Conservation (phyloP, 2,113 vertebrate species). For the Microcebus griseorufus region DNA sequence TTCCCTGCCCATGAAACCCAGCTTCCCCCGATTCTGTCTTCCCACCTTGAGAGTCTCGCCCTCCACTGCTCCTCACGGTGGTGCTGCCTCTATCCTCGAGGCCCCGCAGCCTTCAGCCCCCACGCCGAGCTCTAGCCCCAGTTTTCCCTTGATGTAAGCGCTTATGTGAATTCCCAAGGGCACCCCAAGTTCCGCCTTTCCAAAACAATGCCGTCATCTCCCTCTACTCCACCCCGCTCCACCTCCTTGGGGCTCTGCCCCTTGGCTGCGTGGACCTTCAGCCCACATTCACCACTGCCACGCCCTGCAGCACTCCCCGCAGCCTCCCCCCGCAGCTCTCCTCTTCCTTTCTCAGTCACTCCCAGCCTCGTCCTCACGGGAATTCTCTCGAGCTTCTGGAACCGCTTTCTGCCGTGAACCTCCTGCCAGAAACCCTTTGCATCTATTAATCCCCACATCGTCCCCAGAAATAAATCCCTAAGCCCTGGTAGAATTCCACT, state of each 20-base stretch:
- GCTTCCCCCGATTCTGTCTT: not conserved
- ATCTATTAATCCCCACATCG: not conserved
- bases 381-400: not conserved
- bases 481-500: not conserved
- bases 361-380: not conserved
- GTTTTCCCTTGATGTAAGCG: not conserved
- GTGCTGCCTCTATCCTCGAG: not conserved
- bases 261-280: not conserved
- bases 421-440: not conserved
- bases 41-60: too few relatives aligned
- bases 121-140: not conserved
- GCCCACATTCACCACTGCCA: fast-evolving
- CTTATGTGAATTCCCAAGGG: not conserved
- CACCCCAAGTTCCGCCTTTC: not conserved
- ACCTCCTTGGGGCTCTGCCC: not conserved
- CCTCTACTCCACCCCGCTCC: fast-evolving
- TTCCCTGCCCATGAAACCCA: not conserved
- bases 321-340: too few relatives aligned
- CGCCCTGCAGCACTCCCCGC: not conserved
- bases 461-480: not conserved
- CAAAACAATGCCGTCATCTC: not conserved
- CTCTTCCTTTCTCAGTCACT: not conserved
- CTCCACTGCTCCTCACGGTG: not conserved
- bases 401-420: not conserved
- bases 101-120: not conserved